These are phyloP conservation scores for Micronycteris hirsuta DNA, from an alignment of 2,113 vertebrate genomes.

Conservation along the genomic window DNA sequence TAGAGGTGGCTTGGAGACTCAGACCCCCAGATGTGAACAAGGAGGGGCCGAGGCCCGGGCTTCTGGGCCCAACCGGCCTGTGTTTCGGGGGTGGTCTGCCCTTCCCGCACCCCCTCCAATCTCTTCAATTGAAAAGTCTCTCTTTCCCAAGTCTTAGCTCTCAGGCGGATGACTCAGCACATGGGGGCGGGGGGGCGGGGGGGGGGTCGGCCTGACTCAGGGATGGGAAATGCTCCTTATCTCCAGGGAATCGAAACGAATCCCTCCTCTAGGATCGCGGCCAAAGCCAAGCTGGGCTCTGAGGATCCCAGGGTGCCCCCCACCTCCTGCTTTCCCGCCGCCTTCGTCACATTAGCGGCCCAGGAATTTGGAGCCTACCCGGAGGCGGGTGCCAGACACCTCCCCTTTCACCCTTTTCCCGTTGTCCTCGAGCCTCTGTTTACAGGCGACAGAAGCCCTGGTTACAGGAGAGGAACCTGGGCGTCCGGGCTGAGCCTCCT, in stretches of 20 bases:
- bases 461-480: conserved; percentile 70
- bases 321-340: background rate
- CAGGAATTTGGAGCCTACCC: background rate
- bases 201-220: conserved; percentile 54
- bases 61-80: background rate
- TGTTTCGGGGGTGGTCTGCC: background rate
- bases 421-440: conserved; percentile 57
- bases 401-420: background rate
- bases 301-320: background rate
- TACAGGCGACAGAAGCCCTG: conserved; percentile 57
- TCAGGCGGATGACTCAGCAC: conserved; percentile 62
- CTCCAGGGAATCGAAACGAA: conserved; percentile 50
- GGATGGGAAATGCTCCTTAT: conserved; percentile 15
- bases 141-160: background rate
- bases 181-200: no score
- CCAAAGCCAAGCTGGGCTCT: background rate
- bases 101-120: background rate
- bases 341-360: background rate
- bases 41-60: background rate
- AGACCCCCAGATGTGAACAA: background rate
- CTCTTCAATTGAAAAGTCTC: background rate
- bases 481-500: conserved; percentile 52
- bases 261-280: background rate
- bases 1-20: background rate
- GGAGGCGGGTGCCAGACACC: background rate